phyloP scores from a whole-genome alignment of 2,113 vertebrate species.

The Campylomormyrus numenius region DNA sequence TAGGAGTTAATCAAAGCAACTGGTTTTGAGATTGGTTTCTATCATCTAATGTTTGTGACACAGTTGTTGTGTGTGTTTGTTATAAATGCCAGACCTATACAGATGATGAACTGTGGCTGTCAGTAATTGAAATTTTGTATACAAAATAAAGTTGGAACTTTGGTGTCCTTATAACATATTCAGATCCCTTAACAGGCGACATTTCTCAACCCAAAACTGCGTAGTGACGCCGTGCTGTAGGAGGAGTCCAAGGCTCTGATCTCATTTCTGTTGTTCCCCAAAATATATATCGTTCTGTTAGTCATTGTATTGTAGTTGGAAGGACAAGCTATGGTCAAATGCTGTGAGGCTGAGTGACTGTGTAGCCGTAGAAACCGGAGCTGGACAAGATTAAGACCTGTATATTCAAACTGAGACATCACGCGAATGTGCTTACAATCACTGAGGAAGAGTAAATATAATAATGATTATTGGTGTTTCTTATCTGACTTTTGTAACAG shows the following conservation, averaged over 20 bases:
- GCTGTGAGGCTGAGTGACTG: conserved; percentile 55
- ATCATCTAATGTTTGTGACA: not conserved
- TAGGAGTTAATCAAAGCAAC: not conserved
- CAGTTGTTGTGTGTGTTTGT: not conserved
- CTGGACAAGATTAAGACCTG: conserved; percentile 54
- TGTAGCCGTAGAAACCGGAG: conserved; percentile 61
- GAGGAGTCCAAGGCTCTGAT: conserved; percentile 33
- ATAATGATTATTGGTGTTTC: not conserved
- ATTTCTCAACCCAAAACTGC: conserved; percentile 45
- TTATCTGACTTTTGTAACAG: not conserved
- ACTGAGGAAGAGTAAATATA: not conserved
- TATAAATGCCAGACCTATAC: not conserved
- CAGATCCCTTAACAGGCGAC: not conserved
- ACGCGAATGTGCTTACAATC: not conserved
- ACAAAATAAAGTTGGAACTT: not conserved
- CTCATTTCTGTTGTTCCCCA: conserved; percentile 50
- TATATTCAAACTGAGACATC: conserved; percentile 53
- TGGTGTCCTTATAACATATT: not conserved
- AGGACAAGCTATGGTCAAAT: conserved; percentile 45
- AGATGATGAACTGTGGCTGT: not conserved
- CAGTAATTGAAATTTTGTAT: not conserved
- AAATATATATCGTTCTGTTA: conserved; percentile 34
- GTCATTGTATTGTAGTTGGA: conserved; percentile 6
- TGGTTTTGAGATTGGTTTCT: not conserved
- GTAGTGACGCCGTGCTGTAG: conserved; percentile 28